Evolutionary conservation across 2,888 invertebrate genomes (phyloP).

Genomic region (Panzeria rudis): DNA sequence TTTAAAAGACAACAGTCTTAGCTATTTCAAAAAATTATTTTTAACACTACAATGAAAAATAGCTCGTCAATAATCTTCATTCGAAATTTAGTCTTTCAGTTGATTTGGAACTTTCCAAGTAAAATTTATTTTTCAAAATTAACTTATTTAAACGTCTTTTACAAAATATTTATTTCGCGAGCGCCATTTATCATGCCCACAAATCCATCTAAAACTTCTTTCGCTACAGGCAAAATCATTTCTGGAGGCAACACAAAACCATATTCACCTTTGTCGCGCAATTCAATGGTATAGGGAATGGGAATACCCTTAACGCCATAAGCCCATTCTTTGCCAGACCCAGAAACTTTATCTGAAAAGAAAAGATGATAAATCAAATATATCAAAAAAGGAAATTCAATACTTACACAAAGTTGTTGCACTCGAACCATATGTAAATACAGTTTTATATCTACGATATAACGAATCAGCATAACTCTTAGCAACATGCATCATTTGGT

Average conservation of each 20-base stretch:
- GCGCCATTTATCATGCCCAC: slow-evolving; percentile 85
- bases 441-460: slow-evolving; percentile 84
- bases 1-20: too few relatives aligned
- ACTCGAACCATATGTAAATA: slow-evolving; percentile 85
- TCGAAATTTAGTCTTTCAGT: too few relatives aligned
- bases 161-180: slow-evolving; percentile 77
- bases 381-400: background rate
- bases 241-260: slow-evolving; percentile 88
- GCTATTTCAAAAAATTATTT: too few relatives aligned
- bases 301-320: slow-evolving; percentile 85
- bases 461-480: slow-evolving; percentile 85
- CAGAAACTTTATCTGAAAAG: slow-evolving; percentile 83
- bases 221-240: slow-evolving; percentile 86
- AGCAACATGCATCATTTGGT: slow-evolving; percentile 85
- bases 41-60: too few relatives aligned
- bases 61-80: too few relatives aligned
- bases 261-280: slow-evolving; percentile 87
- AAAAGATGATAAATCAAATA: background rate
- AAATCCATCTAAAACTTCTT: slow-evolving; percentile 86
- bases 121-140: too few relatives aligned
- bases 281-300: slow-evolving; percentile 86
- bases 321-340: slow-evolving; percentile 85
- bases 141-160: slow-evolving; percentile 68
- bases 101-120: too few relatives aligned
- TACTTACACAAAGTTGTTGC: slow-evolving; percentile 85